Base-by-base conservation (phyloP, 2,113 vertebrate genomes). In the Podiceps cristatus region DNA sequence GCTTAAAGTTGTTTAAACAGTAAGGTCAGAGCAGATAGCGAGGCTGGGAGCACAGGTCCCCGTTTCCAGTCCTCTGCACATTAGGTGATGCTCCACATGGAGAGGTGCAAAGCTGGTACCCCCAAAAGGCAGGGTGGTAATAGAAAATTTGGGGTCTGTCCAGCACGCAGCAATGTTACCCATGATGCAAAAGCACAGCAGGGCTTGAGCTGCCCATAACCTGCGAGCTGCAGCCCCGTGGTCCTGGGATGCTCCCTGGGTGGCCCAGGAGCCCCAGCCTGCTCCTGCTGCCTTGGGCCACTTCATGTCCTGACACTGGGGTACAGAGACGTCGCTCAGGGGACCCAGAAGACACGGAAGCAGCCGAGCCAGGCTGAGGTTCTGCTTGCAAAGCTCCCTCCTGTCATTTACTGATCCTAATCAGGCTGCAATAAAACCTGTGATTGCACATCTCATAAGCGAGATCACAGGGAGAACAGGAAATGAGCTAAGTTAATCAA, bases 401-500 rank as follows among this genome's bases (percentile, higher is more conserved):
- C 88, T 92, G 86, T 63, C 91, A 75, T 86, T 75, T 64, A 18
- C 88, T 89, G 94, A 91, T 93, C 63, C 76, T 96, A 74, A 7
- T 68, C 76, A 81, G 92, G 83, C 75, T 75, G 67, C 91, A 90
- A 42, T 37, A 78, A 95, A 91, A 89, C 68, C 94, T 90, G 84
- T 49, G 76, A 89, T 62, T 86, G 93, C 73, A 62, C 88, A 93
- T 91, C 94, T 91, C 93, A 52, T 75, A 78, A 63, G 83, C 3
- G 5, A 93, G 83, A 97, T 95, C 80, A 72, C 68, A 86, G 88
- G 91, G 83, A 72, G 95, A 85, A 29, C 69, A 95, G 95, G 96
- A 96, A 95, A 96, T 95, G 94, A 90, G 89, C 88, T 76, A 60
- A 93, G 79, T 71, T 91, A 96, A 97, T 96, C 94, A 89, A 91